Evolutionary conservation across 2,888 invertebrate species (phyloP), one percentile per base, ranked within the genome.

Genomic region (Eucriotettix oculatus): DNA sequence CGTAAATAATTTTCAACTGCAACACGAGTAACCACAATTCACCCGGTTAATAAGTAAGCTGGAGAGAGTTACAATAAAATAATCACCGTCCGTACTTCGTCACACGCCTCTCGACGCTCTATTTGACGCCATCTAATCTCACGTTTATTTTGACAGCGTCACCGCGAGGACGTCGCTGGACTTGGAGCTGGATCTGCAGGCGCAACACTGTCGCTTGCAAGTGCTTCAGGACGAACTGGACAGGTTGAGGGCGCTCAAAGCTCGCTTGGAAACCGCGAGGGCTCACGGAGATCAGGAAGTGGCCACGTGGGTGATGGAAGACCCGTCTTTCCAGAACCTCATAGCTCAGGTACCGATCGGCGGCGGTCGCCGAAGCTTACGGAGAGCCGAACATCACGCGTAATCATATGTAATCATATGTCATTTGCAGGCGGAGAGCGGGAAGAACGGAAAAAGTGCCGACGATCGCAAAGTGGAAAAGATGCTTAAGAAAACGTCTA

Each of bases 171-270:
- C 96, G 1, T 93, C 94, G 1, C 80, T 96, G 58, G 96, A 96
- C 74, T 79, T 96, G 65, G 88, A 95, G 71, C 77, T 96, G 64
- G 96, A 96, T 75, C 79, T 94, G 66, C 88, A 87, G 73, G 96
- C 96, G 59, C 95, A 95, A 70, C 90, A 94, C 73, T 85, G 87
- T 14, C 80, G 90, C 61, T 77, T 95, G 58, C 83, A 85, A 64
- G 87, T 90, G 68, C 79, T 94, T 55, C 84, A 89, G 66, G 87
- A 88, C 65, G 94, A 96, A 76, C 83, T 96, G 66, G 77, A 79
- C 61, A 82, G 90, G 71, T 78, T 96, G 64, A 81, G 87, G 64
- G 87, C 87, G 66, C 78, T 96, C 55, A 94, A 93, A 71, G 81
- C 69, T 52, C 70, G 72, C 66, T 76, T 96, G 70, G 94, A 95